phyloP scores from a whole-genome alignment of 2,888 invertebrate genomes.

The Melieria picta region DNA sequence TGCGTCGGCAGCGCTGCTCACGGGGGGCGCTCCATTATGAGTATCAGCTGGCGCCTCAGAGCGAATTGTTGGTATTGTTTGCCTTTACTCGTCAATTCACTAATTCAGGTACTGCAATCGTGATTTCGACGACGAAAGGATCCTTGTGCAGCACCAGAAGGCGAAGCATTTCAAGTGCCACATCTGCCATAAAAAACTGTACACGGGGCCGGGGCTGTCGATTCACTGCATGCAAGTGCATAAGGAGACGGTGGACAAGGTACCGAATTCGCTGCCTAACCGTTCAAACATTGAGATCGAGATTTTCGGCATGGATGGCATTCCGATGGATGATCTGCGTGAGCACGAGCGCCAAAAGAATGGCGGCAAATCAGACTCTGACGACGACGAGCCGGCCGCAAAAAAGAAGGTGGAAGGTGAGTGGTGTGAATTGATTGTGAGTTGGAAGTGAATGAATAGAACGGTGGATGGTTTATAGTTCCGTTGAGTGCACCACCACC shows the following conservation, averaged over 20 bases:
- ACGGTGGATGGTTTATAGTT: constrained; percentile 45
- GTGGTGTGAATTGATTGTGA: constrained; percentile 4
- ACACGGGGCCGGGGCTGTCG: constrained; percentile 93
- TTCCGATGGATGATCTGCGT: constrained; percentile 92
- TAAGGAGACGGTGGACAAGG: constrained; percentile 99
- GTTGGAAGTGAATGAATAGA: background rate
- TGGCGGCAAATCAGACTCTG: constrained; percentile 81
- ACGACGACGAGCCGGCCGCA: constrained; percentile 83
- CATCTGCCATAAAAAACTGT: constrained; percentile 98
- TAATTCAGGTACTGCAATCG: constrained; percentile 95
- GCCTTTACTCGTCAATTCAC: too few relatives aligned
- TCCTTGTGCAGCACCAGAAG: constrained; percentile 99
- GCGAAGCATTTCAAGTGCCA: constrained; percentile 99
- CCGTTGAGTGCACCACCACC: constrained; percentile 67
- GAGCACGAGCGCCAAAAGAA: constrained; percentile 91
- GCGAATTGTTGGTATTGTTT: background rate
- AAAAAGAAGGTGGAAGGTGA: constrained; percentile 71
- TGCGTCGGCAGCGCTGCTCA: constrained; percentile 29
- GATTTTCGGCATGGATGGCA: constrained; percentile 99
- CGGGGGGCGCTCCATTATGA: constrained; percentile 19
- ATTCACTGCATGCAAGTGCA: constrained; percentile 99
- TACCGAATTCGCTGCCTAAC: constrained; percentile 97
- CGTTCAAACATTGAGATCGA: constrained; percentile 99
- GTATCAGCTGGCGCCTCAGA: background rate
- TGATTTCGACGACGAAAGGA: constrained; percentile 99